A percentile compares a stretch with the other conserved stretches of the same genome.
phyloP scores from a whole-genome alignment of 2,888 invertebrate genomes.

The Xiphydria camelus region DNA sequence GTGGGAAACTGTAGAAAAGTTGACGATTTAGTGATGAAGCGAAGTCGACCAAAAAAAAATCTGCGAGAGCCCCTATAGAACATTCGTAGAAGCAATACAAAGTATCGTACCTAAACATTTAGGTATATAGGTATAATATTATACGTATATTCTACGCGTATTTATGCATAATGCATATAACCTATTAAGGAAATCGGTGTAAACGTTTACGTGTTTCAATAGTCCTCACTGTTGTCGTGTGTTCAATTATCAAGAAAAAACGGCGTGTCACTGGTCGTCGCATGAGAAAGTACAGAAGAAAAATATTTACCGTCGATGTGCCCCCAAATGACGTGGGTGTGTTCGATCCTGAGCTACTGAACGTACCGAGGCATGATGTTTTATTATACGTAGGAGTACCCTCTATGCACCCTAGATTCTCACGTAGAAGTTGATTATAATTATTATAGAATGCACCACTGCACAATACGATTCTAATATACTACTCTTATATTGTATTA shows the following conservation, averaged over 20 bases:
- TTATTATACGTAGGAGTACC: too few relatives aligned
- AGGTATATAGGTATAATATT: constrained; percentile 7
- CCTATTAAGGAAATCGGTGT: constrained; percentile 10
- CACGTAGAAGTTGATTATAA: too few relatives aligned
- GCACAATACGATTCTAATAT: too few relatives aligned
- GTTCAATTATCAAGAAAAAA: constrained; percentile 12
- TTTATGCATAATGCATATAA: constrained; percentile 9
- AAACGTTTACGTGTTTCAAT: constrained; percentile 1
- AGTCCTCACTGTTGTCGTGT: constrained; percentile 13
- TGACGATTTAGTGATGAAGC: constrained; percentile 14
- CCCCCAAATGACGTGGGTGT: constrained; percentile 8
- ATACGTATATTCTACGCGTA: constrained; percentile 14
- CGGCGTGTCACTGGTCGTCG: too few relatives aligned
- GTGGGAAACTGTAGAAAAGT: constrained; percentile 33
- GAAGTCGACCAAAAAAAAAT: too few relatives aligned
- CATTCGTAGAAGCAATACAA: constrained; percentile 46
- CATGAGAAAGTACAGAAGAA: too few relatives aligned
- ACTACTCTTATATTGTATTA: too few relatives aligned
- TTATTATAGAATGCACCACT: too few relatives aligned
- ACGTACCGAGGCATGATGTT: too few relatives aligned
- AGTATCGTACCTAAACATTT: constrained; percentile 14
- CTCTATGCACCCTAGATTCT: too few relatives aligned
- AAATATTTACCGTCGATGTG: too few relatives aligned
- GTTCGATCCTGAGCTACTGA: constrained; percentile 47
- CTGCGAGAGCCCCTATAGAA: constrained; percentile 12